Conservation (phyloP, 2,113 vertebrate species). For the Delphinus delphis region DNA sequence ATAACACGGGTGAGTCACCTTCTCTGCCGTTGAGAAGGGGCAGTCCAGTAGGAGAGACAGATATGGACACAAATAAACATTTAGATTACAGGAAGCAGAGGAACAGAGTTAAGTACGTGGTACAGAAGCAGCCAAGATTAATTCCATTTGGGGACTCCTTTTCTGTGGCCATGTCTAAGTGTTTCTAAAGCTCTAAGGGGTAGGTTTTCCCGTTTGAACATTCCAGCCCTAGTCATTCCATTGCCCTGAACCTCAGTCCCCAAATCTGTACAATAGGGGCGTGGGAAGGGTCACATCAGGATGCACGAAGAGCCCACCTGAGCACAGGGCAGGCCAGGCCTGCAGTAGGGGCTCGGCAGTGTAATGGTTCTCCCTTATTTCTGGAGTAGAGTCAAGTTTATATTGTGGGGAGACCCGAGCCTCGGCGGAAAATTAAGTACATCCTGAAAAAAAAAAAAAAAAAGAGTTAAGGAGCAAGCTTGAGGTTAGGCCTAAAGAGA, state of each 20-base stretch:
- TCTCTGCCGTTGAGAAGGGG: not conserved
- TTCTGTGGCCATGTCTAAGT: not conserved
- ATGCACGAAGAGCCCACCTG: accelerated
- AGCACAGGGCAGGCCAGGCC: not conserved
- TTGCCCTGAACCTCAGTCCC: not conserved
- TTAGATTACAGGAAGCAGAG: not conserved
- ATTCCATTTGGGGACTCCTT: not conserved
- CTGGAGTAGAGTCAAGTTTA: not conserved
- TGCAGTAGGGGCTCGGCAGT: not conserved
- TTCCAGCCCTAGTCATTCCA: not conserved
- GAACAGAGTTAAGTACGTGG: not conserved
- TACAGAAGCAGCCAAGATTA: not conserved
- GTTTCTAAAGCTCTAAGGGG: not conserved
- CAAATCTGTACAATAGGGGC: not conserved
- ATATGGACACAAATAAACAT: not conserved
- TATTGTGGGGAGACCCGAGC: not conserved
- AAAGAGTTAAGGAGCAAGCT: not conserved
- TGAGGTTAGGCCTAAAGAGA: not conserved
- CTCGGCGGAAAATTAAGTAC: not conserved
- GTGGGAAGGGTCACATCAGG: accelerated
- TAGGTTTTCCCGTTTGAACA: not conserved
- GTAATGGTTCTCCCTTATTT: not conserved
- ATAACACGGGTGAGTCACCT: not conserved
- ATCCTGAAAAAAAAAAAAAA: not conserved
- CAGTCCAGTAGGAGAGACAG: not conserved